phyloP scores from a whole-genome alignment of 2,113 vertebrate species.

The Phoenicopterus ruber region DNA sequence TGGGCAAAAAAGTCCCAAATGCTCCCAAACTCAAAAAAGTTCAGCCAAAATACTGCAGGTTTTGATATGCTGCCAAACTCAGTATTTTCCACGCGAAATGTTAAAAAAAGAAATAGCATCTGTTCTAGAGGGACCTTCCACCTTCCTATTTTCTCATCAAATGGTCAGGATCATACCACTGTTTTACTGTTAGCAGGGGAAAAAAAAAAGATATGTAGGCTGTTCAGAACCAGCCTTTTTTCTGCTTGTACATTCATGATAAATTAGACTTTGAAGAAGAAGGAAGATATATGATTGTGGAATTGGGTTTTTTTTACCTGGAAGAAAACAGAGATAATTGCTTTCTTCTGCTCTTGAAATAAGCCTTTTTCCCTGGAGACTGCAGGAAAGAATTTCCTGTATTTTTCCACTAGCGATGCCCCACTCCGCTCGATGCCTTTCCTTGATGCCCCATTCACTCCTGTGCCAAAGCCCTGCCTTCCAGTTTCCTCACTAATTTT shows the following conservation, averaged over 20 bases:
- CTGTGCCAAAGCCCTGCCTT: not conserved
- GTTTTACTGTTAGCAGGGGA: not conserved
- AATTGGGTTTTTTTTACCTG: not conserved
- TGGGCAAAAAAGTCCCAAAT: not conserved
- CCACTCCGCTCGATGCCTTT: rapidly evolving
- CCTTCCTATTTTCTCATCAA: not conserved
- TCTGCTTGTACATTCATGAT: not conserved
- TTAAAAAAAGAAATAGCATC: not conserved
- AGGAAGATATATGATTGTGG: not conserved
- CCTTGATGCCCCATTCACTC: not conserved
- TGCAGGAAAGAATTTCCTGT: not conserved
- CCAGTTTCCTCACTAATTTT: not conserved
- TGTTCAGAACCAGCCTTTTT: not conserved
- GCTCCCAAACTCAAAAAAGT: not conserved
- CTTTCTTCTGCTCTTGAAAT: not conserved
- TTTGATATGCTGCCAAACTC: not conserved
- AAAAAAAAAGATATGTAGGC: not conserved
- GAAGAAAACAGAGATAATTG: not conserved
- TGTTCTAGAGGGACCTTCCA: not conserved
- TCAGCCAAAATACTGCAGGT: not conserved
- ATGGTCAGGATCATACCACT: not conserved
- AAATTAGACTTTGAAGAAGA: not conserved
- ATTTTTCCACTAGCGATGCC: not conserved
- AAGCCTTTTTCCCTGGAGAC: not conserved
- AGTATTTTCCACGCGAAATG: not conserved